Percentiles rank a stretch among this genome's conserved stretches.
These are phyloP conservation scores for Coilia nasus DNA, from an alignment of 2,797 vertebrate species.

Conservation along the genomic window DNA sequence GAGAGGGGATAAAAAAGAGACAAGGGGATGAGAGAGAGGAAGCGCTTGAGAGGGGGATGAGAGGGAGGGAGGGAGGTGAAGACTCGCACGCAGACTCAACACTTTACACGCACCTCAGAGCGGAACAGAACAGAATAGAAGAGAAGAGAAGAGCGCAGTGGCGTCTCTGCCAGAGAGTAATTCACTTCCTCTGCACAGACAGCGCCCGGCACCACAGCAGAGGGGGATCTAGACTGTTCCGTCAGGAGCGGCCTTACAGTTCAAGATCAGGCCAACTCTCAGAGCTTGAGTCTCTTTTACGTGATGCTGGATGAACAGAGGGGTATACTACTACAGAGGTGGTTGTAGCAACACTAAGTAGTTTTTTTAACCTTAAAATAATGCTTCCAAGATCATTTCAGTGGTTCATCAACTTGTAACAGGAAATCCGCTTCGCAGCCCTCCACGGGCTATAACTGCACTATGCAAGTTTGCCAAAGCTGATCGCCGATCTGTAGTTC, in stretches of 20 bases:
- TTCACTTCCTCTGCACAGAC: not conserved
- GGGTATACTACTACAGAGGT: too few relatives aligned
- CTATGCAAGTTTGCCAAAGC: too few relatives aligned
- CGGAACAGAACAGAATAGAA: not conserved
- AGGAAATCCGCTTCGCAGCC: too few relatives aligned
- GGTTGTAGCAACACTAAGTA: too few relatives aligned
- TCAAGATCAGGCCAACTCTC: not conserved
- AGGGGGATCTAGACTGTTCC: not conserved
- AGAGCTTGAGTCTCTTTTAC: too few relatives aligned
- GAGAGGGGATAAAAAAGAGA: not conserved
- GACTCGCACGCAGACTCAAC: conserved; percentile 7
- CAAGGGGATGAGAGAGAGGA: not conserved
- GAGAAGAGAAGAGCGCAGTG: not conserved
- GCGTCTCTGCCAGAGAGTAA: not conserved
- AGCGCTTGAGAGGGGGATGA: not conserved
- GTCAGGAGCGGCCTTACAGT: not conserved
- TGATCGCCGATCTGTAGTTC: too few relatives aligned
- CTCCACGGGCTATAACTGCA: too few relatives aligned
- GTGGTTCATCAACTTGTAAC: too few relatives aligned
- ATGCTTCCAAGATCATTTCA: too few relatives aligned
- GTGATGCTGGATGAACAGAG: too few relatives aligned
- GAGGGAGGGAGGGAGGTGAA: not conserved
- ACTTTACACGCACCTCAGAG: not conserved
- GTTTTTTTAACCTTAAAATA: too few relatives aligned
- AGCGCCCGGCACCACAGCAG: not conserved